A percentile compares a stretch with the other conserved stretches of the same genome.
Conservation (phyloP, 2,797 vertebrate genomes). For the Taenioides sp. region DNA sequence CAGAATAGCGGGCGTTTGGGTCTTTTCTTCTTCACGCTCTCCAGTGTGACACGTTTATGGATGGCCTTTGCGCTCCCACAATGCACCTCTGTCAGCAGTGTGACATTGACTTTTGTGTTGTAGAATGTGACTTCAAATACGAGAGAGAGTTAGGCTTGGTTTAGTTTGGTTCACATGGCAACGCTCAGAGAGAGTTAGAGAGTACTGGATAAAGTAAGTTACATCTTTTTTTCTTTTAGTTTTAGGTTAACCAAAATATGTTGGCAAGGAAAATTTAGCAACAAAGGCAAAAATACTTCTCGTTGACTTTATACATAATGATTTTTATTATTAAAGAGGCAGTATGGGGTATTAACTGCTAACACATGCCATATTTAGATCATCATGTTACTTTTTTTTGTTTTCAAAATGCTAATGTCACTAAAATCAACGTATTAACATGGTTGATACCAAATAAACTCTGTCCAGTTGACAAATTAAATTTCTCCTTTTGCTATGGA, state of each 20-base stretch:
- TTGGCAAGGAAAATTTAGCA: not conserved
- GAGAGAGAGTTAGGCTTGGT: not conserved
- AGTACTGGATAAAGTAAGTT: not conserved
- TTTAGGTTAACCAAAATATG: not conserved
- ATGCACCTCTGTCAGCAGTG: conserved; percentile 55
- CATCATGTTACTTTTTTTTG: too few species aligned
- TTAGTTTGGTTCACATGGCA: not conserved
- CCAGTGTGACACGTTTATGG: conserved; percentile 68
- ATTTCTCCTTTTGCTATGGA: too few species aligned
- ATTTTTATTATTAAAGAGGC: too few species aligned
- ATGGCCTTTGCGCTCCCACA: conserved; percentile 72
- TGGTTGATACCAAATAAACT: too few species aligned
- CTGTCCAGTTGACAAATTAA: too few species aligned
- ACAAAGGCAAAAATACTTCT: too few species aligned
- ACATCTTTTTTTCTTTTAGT: not conserved
- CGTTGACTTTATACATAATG: too few species aligned
- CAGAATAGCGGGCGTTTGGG: conserved; percentile 19
- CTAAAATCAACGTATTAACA: too few species aligned
- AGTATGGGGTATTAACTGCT: too few species aligned
- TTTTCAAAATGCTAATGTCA: too few species aligned
- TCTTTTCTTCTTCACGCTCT: conserved; percentile 63
- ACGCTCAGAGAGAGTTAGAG: not conserved
- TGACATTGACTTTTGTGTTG: conserved; percentile 26
- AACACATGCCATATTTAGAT: too few species aligned
- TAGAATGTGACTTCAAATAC: not conserved